Evolutionary conservation across 2,888 invertebrate species (phyloP), one percentile per base, ranked within the genome.

Genomic region (Oscheius myriophilus): DNA sequence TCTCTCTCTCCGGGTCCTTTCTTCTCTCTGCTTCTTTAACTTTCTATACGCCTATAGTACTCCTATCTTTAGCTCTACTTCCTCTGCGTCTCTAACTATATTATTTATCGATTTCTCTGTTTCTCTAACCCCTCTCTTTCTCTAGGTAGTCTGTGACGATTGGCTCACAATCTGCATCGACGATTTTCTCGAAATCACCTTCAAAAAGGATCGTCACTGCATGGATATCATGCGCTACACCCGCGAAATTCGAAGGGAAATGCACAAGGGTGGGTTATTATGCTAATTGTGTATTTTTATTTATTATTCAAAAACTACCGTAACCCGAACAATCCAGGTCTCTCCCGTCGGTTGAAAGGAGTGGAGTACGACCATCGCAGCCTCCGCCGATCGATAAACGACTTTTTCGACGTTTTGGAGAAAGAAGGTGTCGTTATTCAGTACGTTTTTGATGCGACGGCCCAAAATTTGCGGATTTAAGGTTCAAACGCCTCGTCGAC

Each of bases 181-280:
- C 43, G 80, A 80, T 51, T 76, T 80, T 39, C 39, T 78, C 14
- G 76, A 78, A 39, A 62, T 77, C 21, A 58, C 69, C 41, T 78
- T 80, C 55, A 55, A 69, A 23, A 64, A 16, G 11, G 51, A 69
- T 4, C 65, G 64, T 12, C 70, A 77, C 33, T 72, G 75, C 43
- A 51, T 70, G 59, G 58, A 70, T 51, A 67, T 77, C 14, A 57
- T 74, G 25, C 51, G 67, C 39, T 68, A 69, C 54, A 71, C 65
- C 11, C 68, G 68, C 41, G 72, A 76, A 58, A 73, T 75, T 49
- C 58, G 72, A 42, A 66, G 67, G 25, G 73, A 74, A 49, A 41
- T 76, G 65, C 71, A 72, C 12, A 69, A 66, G 52, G 75, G 68
- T 70, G 41, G 23, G 43, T 11, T 16, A 33, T 45, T 55, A n/a